Conservation (phyloP, 1,140 invertebrate species). For the Saccostrea glomerata region DNA sequence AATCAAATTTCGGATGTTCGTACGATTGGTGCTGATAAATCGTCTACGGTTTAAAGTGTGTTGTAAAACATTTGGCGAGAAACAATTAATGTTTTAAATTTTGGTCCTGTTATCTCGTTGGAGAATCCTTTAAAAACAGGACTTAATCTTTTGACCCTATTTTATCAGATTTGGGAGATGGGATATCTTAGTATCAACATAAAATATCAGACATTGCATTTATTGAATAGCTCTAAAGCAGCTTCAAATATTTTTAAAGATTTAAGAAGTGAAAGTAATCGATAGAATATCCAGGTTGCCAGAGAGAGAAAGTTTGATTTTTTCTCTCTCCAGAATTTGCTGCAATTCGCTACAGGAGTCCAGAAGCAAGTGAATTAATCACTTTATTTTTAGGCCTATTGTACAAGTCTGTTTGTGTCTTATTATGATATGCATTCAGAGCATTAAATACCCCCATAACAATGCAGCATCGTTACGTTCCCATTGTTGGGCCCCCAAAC, state of each 20-base stretch:
- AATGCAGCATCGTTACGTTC: constrained; percentile 18
- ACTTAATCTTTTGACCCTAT: not conserved
- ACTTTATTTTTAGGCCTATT: constrained; percentile 9
- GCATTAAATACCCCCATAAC: constrained; percentile 8
- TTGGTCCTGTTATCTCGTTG: constrained; percentile 17
- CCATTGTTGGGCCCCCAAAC: not conserved
- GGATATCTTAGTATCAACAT: not conserved
- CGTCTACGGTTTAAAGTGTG: not conserved
- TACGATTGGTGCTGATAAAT: constrained; percentile 5
- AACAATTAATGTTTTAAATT: not conserved
- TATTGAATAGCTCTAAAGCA: too few relatives aligned
- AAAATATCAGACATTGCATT: too few relatives aligned
- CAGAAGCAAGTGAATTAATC: not conserved
- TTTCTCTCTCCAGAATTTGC: not conserved
- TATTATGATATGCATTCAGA: constrained; percentile 2
- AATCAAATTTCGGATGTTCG: constrained; percentile 12
- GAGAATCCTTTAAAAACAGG: not conserved
- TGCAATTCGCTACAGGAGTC: not conserved
- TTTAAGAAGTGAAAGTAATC: too few relatives aligned
- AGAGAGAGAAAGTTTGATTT: not conserved
- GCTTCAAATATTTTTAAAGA: too few relatives aligned
- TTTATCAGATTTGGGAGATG: not conserved
- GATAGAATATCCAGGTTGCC: not conserved
- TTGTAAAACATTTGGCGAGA: constrained; percentile 8
- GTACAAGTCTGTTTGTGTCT: not conserved